A percentile compares a stretch with the other conserved stretches of the same genome.
phyloP scores from a whole-genome alignment of 2,113 vertebrate species.

The Lampris megalopsis region DNA sequence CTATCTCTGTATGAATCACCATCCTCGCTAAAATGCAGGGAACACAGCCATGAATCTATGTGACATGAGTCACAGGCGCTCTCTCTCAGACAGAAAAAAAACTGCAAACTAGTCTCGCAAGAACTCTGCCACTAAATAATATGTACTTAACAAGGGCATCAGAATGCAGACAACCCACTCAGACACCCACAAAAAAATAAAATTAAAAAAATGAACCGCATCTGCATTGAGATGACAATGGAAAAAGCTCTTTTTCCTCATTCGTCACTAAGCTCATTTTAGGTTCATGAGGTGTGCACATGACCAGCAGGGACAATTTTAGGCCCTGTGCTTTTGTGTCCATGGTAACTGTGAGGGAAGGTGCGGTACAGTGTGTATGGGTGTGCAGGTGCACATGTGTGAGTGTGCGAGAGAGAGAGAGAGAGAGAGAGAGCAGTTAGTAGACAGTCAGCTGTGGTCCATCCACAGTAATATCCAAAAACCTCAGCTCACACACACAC shows the following conservation, averaged over 20 bases:
- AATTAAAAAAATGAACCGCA: conserved; percentile 47
- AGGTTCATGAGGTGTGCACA: conserved; percentile 55
- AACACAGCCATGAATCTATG: conserved; percentile 51
- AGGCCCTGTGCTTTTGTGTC: conserved; percentile 73
- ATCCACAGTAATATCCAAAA: background rate
- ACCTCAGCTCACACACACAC: background rate
- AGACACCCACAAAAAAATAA: conserved; percentile 26
- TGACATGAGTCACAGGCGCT: conserved; percentile 57
- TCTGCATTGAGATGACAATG: conserved; percentile 26
- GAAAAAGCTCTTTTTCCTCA: conserved; percentile 45
- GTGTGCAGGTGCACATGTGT: background rate
- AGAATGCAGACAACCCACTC: conserved; percentile 19
- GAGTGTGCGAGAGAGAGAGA: conserved; percentile 11
- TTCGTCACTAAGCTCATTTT: conserved; percentile 48
- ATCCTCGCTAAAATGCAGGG: conserved; percentile 29
- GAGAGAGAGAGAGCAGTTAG: conserved; percentile 24
- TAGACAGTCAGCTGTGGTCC: conserved; percentile 33
- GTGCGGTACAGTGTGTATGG: conserved; percentile 58
- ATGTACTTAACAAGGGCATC: conserved; percentile 30
- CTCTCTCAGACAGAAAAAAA: conserved; percentile 39
- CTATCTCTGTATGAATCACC: conserved; percentile 69
- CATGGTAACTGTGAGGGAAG: conserved; percentile 80
- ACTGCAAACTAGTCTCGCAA: conserved; percentile 41
- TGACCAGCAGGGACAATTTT: conserved; percentile 59
- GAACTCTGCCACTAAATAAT: conserved; percentile 15